Conservation (phyloP, 2,797 vertebrate species). For the Amblyraja radiata region DNA sequence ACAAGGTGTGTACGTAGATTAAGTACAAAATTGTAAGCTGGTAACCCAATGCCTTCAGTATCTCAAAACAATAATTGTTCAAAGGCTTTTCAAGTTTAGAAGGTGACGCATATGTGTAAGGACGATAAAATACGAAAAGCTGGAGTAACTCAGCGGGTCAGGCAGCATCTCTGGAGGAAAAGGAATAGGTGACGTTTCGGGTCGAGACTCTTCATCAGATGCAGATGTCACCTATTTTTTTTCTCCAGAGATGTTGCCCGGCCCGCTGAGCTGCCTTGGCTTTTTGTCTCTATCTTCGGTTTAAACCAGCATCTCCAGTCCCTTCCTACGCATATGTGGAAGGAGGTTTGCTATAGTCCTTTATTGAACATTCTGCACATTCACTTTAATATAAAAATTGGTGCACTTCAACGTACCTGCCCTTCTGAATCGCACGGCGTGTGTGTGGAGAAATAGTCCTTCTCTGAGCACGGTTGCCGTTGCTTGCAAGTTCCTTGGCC, state of each 20-base stretch:
- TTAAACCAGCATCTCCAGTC: too few species aligned
- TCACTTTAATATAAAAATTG: background rate
- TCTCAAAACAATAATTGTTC: background rate
- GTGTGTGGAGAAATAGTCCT: conserved; percentile 91
- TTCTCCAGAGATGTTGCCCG: too few species aligned
- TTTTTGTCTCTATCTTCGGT: too few species aligned
- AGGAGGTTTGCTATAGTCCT: background rate
- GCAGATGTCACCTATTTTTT: too few species aligned
- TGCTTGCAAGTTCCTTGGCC: conserved; percentile 72
- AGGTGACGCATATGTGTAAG: background rate
- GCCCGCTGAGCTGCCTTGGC: too few species aligned
- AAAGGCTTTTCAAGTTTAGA: background rate
- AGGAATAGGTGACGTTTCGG: too few species aligned
- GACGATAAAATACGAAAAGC: too few species aligned
- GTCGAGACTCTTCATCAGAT: too few species aligned
- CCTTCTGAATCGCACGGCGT: conserved; percentile 72
- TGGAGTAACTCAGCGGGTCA: too few species aligned
- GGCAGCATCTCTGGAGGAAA: too few species aligned
- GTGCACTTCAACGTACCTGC: conserved; percentile 58
- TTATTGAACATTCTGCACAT: background rate
- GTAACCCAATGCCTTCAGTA: background rate
- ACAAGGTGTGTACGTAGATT: too few species aligned
- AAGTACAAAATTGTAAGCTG: too few species aligned
- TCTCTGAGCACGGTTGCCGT: conserved; percentile 73
- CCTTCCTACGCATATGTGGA: background rate